Conservation (phyloP, 2,888 invertebrate species). For the Drosophila parthenogenetica region DNA sequence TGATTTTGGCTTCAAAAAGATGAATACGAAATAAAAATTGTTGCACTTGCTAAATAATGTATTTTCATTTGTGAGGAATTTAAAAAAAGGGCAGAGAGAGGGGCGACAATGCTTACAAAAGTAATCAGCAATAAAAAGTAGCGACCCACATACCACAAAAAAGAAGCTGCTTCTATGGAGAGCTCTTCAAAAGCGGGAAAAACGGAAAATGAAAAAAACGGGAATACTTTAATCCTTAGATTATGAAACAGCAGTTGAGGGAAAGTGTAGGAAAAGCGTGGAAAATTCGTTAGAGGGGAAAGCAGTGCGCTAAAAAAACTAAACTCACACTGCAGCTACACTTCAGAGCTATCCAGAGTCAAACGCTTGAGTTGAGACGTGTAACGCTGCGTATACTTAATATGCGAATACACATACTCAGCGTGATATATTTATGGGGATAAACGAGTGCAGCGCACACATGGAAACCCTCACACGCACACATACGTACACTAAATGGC, state of each 20-base stretch:
- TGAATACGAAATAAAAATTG: conserved; percentile 23
- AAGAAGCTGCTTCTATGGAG: conserved; percentile 11
- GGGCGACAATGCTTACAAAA: conserved; percentile 14
- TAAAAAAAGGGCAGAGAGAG: neutral
- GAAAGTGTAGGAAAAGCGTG: neutral
- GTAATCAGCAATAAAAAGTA: conserved; percentile 49
- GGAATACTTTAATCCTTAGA: conserved; percentile 35
- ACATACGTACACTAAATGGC: conserved; percentile 67
- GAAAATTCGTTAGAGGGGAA: too few relatives aligned
- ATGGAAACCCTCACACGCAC: conserved; percentile 29
- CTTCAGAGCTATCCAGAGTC: conserved; percentile 25
- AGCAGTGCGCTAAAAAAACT: conserved; percentile 14
- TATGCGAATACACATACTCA: conserved; percentile 49
- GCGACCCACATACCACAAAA: conserved; percentile 38
- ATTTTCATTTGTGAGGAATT: conserved; percentile 25
- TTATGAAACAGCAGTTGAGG: conserved; percentile 54
- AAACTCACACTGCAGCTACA: conserved; percentile 30
- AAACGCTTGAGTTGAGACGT: conserved; percentile 41
- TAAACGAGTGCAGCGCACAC: conserved; percentile 54
- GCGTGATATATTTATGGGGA: conserved; percentile 69
- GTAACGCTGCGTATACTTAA: conserved; percentile 72
- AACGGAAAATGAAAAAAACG: neutral
- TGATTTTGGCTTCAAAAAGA: conserved; percentile 40
- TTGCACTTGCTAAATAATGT: conserved; percentile 33
- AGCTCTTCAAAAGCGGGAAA: conserved; percentile 5